Percentiles rank a stretch among this genome's conserved stretches.
These are phyloP conservation scores for Phrynosoma blainvillii DNA, from an alignment of 2,113 vertebrate genomes.

Conservation along the genomic window DNA sequence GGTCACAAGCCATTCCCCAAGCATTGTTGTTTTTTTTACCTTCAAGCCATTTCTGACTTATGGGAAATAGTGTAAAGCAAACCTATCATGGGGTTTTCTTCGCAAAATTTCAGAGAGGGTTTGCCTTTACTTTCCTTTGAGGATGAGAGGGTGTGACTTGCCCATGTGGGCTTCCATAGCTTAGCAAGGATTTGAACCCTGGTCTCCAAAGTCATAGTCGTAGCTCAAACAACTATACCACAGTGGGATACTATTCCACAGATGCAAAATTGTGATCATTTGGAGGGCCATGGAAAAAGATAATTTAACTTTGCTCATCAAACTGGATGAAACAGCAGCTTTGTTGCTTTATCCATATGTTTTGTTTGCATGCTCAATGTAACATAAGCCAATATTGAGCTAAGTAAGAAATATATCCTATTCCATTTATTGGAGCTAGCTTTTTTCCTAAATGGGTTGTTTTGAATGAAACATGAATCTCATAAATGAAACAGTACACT, in stretches of 20 bases:
- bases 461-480: neutral
- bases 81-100: too few relatives aligned
- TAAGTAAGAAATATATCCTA: neutral
- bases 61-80: too few relatives aligned
- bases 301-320: neutral
- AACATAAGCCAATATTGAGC: neutral
- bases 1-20: neutral
- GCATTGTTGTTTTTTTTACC: too few relatives aligned
- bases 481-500: neutral
- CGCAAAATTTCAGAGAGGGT: too few relatives aligned
- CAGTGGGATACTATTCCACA: neutral
- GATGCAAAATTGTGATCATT: neutral
- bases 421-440: neutral
- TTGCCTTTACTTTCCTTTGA: neutral
- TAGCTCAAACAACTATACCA: too few relatives aligned
- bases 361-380: neutral
- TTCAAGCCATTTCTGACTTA: too few relatives aligned
- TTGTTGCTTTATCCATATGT: neutral
- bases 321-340: neutral
- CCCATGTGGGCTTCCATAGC: neutral
- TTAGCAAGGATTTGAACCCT: too few relatives aligned
- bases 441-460: constrained; percentile 10
- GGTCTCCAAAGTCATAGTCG: too few relatives aligned
- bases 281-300: too few relatives aligned
- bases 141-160: neutral